Evolutionary conservation across 2,888 invertebrate species (phyloP), one percentile per base, ranked within the genome.

Genomic region (Lamellibrachia satsuma): DNA sequence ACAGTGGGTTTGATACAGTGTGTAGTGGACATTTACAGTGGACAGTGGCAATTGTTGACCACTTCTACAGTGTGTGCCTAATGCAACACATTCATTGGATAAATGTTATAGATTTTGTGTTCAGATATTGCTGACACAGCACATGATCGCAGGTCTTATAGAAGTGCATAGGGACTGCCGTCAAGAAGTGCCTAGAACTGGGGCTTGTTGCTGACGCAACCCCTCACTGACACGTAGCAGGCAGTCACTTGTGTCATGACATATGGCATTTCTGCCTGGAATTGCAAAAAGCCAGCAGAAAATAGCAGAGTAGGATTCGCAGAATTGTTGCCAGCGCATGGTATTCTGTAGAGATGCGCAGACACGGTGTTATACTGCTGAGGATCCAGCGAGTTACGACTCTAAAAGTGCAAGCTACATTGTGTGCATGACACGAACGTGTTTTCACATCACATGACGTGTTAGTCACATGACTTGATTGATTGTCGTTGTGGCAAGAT

Each of bases 241-340:
- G 55, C 55, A 7, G 75, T 75, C 75, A 75, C 7, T 39, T 39
- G 39, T 39, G 39, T 39, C 39, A 39, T 0, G 15, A 60, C 75
- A 22, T n/a, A 6, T 75, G 75, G 75, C 75, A 75, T 75, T 75
- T 75, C 75, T 75, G 75, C 22, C 22, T 3, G 75, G 75, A 75
- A 75, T 75, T 75, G 22, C 75, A 75, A 75, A 75, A 75, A 75
- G 75, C 75, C 75, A 75, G 22, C 75, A 75, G 75, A 75, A 75
- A 75, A 75, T 75, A 75, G 22, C 75, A 15, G 22, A 15, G 75
- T 6, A 75, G 75, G 75, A 75, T 75, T 75, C 75, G 22, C 22
- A 22, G 75, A 15, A 75, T 75, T 75, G 75, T 75, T 75, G 75
- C 75, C 22, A 75, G 75, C 75, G 75, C 75, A 15, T 75, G 75